Conservation (phyloP, 1,140 invertebrate genomes). For the Melanaphis sacchari region DNA sequence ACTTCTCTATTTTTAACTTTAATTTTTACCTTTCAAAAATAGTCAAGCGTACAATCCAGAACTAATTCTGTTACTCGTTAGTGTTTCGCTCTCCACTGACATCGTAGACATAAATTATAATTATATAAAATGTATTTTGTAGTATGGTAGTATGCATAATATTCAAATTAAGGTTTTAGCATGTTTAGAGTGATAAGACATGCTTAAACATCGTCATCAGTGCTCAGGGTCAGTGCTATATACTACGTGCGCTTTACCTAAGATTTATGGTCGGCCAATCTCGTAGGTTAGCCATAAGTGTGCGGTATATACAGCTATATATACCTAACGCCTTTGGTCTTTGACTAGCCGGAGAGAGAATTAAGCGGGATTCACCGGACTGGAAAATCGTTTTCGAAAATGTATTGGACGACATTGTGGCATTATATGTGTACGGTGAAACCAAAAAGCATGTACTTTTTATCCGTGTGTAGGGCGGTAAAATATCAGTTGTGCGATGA, state of each 20-base stretch:
- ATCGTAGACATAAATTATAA: background rate
- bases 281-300: background rate
- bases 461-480: background rate
- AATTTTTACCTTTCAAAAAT: background rate
- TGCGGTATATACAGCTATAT: background rate
- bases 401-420: background rate
- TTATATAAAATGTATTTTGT: background rate
- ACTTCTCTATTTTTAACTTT: background rate
- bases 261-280: background rate
- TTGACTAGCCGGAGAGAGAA: background rate
- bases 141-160: too few species aligned
- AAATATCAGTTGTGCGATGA: background rate
- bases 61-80: background rate
- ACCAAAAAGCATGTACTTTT: conserved; percentile 10
- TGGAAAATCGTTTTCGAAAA: background rate
- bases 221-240: background rate
- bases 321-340: background rate
- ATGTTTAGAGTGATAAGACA: background rate
- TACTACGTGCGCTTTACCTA: background rate
- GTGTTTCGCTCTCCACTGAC: background rate
- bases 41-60: background rate
- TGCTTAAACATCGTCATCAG: background rate
- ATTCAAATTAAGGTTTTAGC: background rate
- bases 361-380: background rate
- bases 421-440: background rate